Evolutionary conservation across 2,888 invertebrate genomes (phyloP), one percentile per base, ranked within the genome.

Genomic region (Drosophila nigritarsus): DNA sequence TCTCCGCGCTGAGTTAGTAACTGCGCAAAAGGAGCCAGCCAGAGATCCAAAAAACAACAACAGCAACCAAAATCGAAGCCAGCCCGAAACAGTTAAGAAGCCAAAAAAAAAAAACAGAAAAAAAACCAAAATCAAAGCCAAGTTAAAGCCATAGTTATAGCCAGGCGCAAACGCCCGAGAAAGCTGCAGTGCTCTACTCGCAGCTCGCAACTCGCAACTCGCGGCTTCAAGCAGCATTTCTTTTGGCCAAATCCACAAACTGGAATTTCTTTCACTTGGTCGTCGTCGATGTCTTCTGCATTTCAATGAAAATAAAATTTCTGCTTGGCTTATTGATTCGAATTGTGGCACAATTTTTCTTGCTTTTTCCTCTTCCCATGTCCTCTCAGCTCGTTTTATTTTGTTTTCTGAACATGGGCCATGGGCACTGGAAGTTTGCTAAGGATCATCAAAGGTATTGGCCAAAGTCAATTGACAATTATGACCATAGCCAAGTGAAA

Each of bases 381-480:
- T 65, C 70, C 65, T 59, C 58, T 55, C 49, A 42, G 51, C 29
- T 61, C 40, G 59, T 66, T 74, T 49, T 27, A 45, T 24, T 45
- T 66, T 18, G 34, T 38, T 64, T 60, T 67, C 38, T 66, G 58
- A 56, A 65, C 64, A 59, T 65, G 53, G 54, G 42, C 62, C 20
- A 60, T 63, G 42, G 42, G n/a, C 38, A 30, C 8, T 56, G 42
- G 20, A 9, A 29, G n/a, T 18, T 42, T 27, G 27, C 62, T 48
- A 48, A 60, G 66, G 51, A 82, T 73, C 82, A 75, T 77, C 78
- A 68, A 75, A 81, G 81, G 79, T 80, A 81, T 86, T 90, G 85
- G 91, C 71, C 71, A 89, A 91, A 91, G 91, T 87, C 90, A 91
- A 90, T 91, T 91, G 91, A 90, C 91, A 91, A 91, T 91, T 89